phyloP scores from a whole-genome alignment of 2,888 invertebrate genomes.

The Craniophora ligustri region DNA sequence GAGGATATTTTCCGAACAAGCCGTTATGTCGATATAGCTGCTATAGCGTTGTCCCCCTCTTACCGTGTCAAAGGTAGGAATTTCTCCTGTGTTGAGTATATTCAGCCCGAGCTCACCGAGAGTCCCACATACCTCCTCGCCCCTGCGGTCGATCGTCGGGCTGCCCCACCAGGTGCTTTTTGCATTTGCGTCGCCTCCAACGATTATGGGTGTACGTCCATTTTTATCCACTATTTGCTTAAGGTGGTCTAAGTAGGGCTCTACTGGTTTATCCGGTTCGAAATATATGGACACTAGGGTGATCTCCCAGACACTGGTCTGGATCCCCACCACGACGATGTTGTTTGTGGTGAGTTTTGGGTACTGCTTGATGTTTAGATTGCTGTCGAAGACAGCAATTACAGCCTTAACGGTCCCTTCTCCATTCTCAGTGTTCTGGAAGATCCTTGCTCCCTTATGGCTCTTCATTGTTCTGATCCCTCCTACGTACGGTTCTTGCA shows the following conservation, averaged over 20 bases:
- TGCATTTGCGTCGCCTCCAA: neutral
- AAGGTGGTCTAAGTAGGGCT: neutral
- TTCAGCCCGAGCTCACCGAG: neutral
- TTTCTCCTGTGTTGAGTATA: neutral
- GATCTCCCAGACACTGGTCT: neutral
- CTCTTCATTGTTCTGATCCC: too few relatives aligned
- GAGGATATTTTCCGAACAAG: conserved; percentile 6
- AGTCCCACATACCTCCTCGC: neutral
- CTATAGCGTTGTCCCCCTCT: neutral
- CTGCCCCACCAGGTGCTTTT: neutral
- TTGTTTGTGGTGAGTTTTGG: conserved; percentile 28
- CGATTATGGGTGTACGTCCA: neutral
- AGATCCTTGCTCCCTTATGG: too few relatives aligned
- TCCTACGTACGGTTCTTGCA: too few relatives aligned
- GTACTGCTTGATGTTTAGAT: conserved; percentile 7
- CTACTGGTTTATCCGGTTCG: neutral
- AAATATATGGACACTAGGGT: neutral
- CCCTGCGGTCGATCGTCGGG: neutral
- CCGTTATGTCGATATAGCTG: neutral
- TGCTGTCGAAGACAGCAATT: conserved; percentile 12
- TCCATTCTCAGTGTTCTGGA: too few relatives aligned
- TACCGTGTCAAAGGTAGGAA: neutral
- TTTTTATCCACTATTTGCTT: neutral
- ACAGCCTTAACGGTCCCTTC: conserved; percentile 12
- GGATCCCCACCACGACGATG: conserved; percentile 13